phyloP scores from a whole-genome alignment of 2,888 invertebrate species.

The Phorcus lineatus region DNA sequence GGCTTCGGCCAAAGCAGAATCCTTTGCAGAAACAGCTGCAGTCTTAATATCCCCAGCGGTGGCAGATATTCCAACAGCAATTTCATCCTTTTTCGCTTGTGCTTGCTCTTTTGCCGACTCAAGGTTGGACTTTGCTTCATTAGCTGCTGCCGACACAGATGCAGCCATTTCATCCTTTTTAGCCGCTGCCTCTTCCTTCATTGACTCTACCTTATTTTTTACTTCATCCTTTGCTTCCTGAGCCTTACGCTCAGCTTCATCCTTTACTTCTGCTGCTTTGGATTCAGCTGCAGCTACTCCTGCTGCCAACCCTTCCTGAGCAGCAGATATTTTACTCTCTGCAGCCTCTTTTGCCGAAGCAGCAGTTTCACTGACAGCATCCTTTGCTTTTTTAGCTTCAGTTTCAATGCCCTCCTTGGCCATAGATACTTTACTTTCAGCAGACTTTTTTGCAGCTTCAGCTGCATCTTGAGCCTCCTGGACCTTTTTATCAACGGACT shows the following conservation, averaged over 20 bases:
- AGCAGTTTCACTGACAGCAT: background rate
- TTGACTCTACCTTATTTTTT: background rate
- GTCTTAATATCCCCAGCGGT: slow-evolving; percentile 12
- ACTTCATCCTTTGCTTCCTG: background rate
- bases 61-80: background rate
- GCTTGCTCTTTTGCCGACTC: background rate
- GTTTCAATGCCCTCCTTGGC: slow-evolving; percentile 4
- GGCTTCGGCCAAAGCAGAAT: slow-evolving; percentile 23
- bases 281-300: background rate
- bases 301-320: background rate
- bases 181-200: slow-evolving; percentile 1
- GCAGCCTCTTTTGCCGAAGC: background rate
- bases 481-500: background rate
- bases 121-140: background rate
- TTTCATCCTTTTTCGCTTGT: background rate
- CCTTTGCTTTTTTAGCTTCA: background rate
- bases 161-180: background rate
- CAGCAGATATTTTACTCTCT: background rate
- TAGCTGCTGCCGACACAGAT: background rate
- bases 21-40: slow-evolving; percentile 18
- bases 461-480: slow-evolving; percentile 10
- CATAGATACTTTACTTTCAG: background rate
- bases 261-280: background rate
- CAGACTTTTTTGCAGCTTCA: background rate
- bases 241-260: background rate